Evolutionary conservation across 2,888 invertebrate species (phyloP), one percentile per base, ranked within the genome.

Genomic region (Eilema sororculum): DNA sequence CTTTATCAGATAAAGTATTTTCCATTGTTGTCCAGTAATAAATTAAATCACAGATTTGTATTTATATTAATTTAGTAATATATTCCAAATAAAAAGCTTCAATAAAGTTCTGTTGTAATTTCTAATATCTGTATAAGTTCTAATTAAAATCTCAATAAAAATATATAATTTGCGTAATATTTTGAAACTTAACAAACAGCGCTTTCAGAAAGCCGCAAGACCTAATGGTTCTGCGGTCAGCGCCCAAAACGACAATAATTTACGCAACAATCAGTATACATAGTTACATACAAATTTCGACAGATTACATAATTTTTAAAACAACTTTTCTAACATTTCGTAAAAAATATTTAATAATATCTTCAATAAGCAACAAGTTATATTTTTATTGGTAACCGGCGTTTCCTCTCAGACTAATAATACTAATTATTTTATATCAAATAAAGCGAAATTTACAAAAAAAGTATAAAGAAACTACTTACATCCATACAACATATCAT

Each of bases 311-410:
- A 81, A 76, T 90, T 91, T 69, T 87, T 74, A 78, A 90, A 91
- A 92, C 89, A 92, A 92, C 84, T 91, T 92, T 90, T 90, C 89
- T 92, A 94, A 94, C 94, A 94, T 91, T 91, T 92, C 85, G 90
- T 93, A 90, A 90, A 91, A 41, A 79, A 90, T 90, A 93, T 93
- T 91, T 93, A 90, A 93, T 91, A 93, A 90, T 91, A 93, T 92
- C 90, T 91, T 95, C 93, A 95, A 94, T 94, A 94, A 94, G 92
- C 94, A 95, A 95, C 95, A 94, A 94, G 91, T 93, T 90, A 93
- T 94, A 94, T 90, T 92, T 94, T 93, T 93, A 95, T 93, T 95
- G 95, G 95, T 95, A 95, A 95, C 95, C 95, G 94, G 94, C 95
- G 95, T 93, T 95, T 95, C 89, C 91, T 94, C 91, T 95, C 94